Percentiles rank a stretch among this genome's conserved stretches.
phyloP scores from a whole-genome alignment of 1,140 invertebrate genomes.

The Aleiodes sp. region DNA sequence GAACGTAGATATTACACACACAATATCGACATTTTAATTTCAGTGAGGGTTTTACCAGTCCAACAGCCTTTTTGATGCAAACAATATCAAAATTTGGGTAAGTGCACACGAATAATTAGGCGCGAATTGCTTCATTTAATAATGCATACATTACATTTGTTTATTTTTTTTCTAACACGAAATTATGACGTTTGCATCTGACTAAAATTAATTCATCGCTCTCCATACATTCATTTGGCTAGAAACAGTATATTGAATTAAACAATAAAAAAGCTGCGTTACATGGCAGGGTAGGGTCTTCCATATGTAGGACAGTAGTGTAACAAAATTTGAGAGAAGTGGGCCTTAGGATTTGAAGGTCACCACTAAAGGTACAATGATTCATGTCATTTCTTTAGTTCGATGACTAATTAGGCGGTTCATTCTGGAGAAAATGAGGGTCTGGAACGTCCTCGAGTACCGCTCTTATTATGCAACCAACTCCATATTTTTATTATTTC shows the following conservation, averaged over 20 bases:
- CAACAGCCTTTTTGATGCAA: conserved; percentile 76
- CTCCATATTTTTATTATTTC: too few relatives aligned
- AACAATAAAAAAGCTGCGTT: background rate
- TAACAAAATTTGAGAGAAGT: too few relatives aligned
- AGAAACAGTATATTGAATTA: background rate
- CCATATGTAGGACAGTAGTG: too few relatives aligned
- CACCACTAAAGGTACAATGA: too few relatives aligned
- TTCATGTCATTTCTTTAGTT: too few relatives aligned
- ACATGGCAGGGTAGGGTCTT: conserved; percentile 17
- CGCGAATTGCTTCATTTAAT: conserved; percentile 10
- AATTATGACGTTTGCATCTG: background rate
- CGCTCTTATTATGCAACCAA: too few relatives aligned
- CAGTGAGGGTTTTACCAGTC: conserved; percentile 75
- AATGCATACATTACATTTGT: conserved; percentile 36
- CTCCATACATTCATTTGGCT: background rate
- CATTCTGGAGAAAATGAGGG: too few relatives aligned
- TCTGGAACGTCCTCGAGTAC: too few relatives aligned
- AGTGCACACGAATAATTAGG: conserved; percentile 58
- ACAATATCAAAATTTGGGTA: conserved; percentile 79
- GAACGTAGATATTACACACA: conserved; percentile 50
- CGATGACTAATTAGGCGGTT: too few relatives aligned
- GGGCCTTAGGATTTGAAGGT: too few relatives aligned
- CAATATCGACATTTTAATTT: conserved; percentile 69
- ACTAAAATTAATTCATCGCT: background rate
- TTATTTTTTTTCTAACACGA: background rate